Percentiles rank a stretch among this genome's conserved stretches.
Conservation (phyloP, 2,888 invertebrate species). For the Eupithecia centaureata region DNA sequence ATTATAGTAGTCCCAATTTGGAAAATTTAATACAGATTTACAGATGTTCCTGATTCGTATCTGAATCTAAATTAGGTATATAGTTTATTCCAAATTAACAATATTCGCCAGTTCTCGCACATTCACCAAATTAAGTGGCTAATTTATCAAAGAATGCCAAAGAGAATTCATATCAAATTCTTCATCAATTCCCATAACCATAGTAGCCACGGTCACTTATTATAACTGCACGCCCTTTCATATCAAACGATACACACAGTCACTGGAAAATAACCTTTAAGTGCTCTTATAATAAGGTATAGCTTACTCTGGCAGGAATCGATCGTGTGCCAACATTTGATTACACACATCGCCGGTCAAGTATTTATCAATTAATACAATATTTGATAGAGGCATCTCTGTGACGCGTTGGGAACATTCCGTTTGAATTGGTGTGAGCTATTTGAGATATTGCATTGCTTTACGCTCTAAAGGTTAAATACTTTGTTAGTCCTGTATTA, state of each 20-base stretch:
- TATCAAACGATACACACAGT: slow-evolving; percentile 31
- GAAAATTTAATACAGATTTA: no score
- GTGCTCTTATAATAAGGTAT: accelerated
- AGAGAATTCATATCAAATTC: slow-evolving; percentile 52
- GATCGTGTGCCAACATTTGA: slow-evolving; percentile 77
- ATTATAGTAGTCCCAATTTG: no score
- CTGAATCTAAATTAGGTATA: no score
- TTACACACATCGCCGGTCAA: slow-evolving; percentile 78
- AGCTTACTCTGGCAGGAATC: slow-evolving; percentile 23
- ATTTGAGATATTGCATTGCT: slow-evolving; percentile 14
- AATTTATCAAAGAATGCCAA: slow-evolving; percentile 28
- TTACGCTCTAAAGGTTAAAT: neutral
- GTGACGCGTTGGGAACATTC: slow-evolving; percentile 63
- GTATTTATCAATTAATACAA: slow-evolving; percentile 80
- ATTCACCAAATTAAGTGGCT: neutral
- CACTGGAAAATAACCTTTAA: slow-evolving; percentile 40
- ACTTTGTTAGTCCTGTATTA: neutral
- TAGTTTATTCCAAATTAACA: neutral
- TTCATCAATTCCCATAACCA: slow-evolving; percentile 46
- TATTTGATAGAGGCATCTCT: slow-evolving; percentile 76
- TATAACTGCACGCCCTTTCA: slow-evolving; percentile 42
- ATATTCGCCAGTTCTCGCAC: neutral
- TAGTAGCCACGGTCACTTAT: slow-evolving; percentile 49
- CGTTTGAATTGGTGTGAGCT: slow-evolving; percentile 35
- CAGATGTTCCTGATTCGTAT: no score